Evolutionary conservation across 2,888 invertebrate species (phyloP).

Genomic region (Hartigia nigra): DNA sequence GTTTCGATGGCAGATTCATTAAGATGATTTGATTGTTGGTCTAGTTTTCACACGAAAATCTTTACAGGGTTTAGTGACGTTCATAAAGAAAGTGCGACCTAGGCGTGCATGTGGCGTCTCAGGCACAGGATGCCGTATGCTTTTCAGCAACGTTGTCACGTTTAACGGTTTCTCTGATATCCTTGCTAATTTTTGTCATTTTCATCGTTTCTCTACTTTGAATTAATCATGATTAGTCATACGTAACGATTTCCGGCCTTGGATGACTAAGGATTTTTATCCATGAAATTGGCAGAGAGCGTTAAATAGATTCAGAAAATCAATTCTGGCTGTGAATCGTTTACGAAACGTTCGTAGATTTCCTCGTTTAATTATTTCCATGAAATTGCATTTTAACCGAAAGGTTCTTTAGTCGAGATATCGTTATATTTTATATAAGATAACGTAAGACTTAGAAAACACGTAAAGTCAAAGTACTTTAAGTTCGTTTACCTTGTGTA

Average conservation of each 20-base stretch:
- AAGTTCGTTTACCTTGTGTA: background rate
- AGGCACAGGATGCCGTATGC: background rate
- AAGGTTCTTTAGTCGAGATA: background rate
- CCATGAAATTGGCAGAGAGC: background rate
- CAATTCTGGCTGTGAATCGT: background rate
- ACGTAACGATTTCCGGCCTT: background rate
- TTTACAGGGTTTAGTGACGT: background rate
- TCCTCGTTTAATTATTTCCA: background rate
- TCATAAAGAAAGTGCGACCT: background rate
- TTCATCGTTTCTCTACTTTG: background rate
- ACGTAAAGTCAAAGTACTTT: background rate
- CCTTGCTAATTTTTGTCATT: background rate
- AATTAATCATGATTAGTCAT: background rate
- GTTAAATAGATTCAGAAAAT: background rate
- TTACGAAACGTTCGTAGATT: background rate
- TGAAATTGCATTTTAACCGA: background rate
- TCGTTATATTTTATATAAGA: background rate
- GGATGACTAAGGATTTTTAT: background rate
- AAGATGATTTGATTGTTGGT: background rate
- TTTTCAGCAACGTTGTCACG: background rate
- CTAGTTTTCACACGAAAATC: background rate
- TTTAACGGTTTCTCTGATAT: background rate
- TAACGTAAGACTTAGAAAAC: background rate
- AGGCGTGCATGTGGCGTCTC: background rate
- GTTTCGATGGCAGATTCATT: background rate